Conservation (phyloP, 2,888 invertebrate species). For the Dryadula phaetusa region DNA sequence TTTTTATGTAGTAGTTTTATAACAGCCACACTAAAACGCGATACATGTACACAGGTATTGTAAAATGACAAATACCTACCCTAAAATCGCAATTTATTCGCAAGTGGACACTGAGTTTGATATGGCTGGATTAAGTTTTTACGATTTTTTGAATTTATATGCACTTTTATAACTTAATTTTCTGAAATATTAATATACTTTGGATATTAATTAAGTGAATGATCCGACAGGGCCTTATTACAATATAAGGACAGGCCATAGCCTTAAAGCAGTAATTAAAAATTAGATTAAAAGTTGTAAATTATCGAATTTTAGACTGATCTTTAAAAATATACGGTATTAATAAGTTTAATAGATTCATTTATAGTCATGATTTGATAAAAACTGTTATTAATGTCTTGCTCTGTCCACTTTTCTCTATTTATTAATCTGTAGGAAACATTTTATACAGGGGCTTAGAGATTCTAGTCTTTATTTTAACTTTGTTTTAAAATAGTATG, state of each 20-base stretch:
- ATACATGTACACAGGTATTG: background rate
- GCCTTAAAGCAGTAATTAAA: constrained; percentile 63
- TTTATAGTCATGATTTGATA: constrained; percentile 59
- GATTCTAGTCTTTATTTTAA: constrained; percentile 57
- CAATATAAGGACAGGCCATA: constrained; percentile 54
- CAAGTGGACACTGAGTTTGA: constrained; percentile 21
- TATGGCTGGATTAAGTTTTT: constrained; percentile 35
- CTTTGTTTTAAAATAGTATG: constrained; percentile 50
- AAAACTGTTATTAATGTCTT: constrained; percentile 57
- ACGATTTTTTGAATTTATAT: constrained; percentile 40
- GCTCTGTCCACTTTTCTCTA: constrained; percentile 76
- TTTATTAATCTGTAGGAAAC: constrained; percentile 61
- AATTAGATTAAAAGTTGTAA: constrained; percentile 67
- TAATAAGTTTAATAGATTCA: constrained; percentile 71
- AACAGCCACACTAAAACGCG: constrained; percentile 8
- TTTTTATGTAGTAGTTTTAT: background rate
- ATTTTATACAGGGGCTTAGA: constrained; percentile 71
- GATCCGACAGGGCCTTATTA: constrained; percentile 46
- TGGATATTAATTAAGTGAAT: constrained; percentile 39
- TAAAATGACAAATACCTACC: background rate
- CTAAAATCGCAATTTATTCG: background rate
- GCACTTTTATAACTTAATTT: constrained; percentile 43
- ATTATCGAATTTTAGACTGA: constrained; percentile 84
- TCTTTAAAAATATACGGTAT: constrained; percentile 80
- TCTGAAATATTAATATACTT: constrained; percentile 41